Percentiles rank a stretch among this genome's conserved stretches.
Evolutionary conservation across 1,140 invertebrate species (phyloP).

Genomic region (Orchesella cincta): DNA sequence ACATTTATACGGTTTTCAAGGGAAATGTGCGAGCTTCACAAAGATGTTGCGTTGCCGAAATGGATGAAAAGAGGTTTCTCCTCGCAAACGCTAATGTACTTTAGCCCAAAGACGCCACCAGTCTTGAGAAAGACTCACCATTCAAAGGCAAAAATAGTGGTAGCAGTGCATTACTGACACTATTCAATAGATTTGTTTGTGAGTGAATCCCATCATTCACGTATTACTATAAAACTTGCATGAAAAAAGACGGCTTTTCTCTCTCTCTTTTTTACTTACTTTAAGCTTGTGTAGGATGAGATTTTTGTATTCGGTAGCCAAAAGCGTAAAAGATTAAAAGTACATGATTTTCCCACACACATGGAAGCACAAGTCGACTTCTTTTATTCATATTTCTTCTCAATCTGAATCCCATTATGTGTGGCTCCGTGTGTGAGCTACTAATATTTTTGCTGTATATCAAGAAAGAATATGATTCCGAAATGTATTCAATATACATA

Average conservation of each 20-base stretch:
- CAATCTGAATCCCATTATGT: conserved; percentile 3
- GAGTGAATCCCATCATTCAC: conserved; percentile 25
- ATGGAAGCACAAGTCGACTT: conserved; percentile 30
- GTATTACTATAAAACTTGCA: conserved; percentile 2
- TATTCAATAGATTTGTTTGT: conserved; percentile 8
- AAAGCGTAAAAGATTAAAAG: conserved; percentile 42
- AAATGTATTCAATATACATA: too few species aligned
- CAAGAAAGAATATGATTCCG: not conserved
- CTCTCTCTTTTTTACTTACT: not conserved
- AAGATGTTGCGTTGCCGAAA: not conserved
- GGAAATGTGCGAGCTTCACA: too few species aligned
- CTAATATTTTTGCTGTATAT: not conserved
- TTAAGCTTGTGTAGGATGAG: not conserved
- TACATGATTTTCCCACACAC: conserved; percentile 48
- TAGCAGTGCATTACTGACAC: conserved; percentile 6
- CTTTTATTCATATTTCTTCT: not conserved
- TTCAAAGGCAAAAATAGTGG: not conserved
- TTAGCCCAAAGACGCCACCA: not conserved
- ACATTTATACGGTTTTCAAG: not conserved
- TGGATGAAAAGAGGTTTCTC: not conserved
- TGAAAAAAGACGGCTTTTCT: conserved; percentile 5
- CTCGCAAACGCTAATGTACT: not conserved
- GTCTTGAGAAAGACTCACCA: not conserved
- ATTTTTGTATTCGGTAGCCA: conserved; percentile 22
- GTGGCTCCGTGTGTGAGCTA: not conserved